Evolutionary conservation across 2,797 vertebrate species (phyloP).

Genomic region (Phoeniculus purpureus): DNA sequence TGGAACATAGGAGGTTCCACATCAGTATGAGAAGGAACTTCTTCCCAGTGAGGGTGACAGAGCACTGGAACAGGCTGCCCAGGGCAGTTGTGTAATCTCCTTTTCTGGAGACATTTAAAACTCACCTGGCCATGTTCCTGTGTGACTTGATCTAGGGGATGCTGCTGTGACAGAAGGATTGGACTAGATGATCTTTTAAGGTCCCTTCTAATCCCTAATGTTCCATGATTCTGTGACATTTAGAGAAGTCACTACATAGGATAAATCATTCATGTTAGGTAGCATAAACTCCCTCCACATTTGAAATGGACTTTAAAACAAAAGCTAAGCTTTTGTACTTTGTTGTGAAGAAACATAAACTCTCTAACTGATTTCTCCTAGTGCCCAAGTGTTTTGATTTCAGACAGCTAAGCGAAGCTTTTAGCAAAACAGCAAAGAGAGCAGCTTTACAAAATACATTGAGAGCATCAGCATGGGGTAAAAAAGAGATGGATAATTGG

Average conservation of each 20-base stretch:
- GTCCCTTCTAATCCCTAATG: too few relatives aligned
- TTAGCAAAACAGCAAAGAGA: neutral
- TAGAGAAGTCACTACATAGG: neutral
- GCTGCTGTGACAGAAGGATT: too few relatives aligned
- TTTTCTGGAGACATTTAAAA: too few relatives aligned
- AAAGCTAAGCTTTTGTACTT: neutral
- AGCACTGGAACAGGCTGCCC: too few relatives aligned
- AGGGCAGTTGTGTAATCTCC: too few relatives aligned
- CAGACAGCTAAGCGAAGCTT: neutral
- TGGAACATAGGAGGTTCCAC: too few relatives aligned
- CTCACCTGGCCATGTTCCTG: too few relatives aligned
- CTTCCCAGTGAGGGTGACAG: too few relatives aligned
- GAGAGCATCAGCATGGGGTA: neutral
- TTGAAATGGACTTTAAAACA: neutral
- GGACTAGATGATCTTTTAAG: too few relatives aligned
- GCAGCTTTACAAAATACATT: neutral
- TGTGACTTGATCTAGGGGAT: too few relatives aligned
- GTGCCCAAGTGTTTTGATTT: neutral
- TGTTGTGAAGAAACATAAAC: neutral
- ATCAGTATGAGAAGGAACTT: too few relatives aligned
- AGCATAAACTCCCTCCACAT: neutral
- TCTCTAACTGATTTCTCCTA: neutral
- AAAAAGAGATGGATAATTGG: neutral
- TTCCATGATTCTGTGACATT: neutral
- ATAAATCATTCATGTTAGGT: neutral